A percentile compares a stretch with the other conserved stretches of the same genome.
Conservation (phyloP, 2,797 vertebrate species). For the Gorsachius magnificus region DNA sequence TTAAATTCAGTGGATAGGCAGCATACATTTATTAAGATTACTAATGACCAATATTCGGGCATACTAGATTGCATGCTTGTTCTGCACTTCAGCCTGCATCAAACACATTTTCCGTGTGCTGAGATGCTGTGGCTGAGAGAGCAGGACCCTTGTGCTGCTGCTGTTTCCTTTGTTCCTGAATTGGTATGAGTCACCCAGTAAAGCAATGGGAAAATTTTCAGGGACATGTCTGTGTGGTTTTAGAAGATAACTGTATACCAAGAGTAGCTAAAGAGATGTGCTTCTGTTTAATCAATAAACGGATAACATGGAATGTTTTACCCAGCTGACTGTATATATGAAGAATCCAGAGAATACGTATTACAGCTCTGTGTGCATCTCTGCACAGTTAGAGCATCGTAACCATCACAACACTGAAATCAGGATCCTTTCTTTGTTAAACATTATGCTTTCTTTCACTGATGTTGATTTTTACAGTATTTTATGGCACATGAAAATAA, state of each 20-base stretch:
- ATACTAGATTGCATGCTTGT: background rate
- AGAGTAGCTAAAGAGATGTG: background rate
- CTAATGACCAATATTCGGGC: background rate
- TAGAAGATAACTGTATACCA: background rate
- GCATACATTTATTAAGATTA: background rate
- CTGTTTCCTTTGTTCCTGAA: background rate
- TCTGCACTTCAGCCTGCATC: background rate
- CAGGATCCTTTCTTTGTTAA: background rate
- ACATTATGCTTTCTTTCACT: background rate
- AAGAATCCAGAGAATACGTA: background rate
- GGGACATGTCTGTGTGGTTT: background rate
- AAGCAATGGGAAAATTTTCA: background rate
- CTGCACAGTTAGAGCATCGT: background rate
- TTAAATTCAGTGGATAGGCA: background rate
- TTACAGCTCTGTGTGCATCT: background rate
- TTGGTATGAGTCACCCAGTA: background rate
- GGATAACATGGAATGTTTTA: background rate
- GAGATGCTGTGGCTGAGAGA: background rate
- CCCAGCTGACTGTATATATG: background rate
- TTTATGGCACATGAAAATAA: background rate
- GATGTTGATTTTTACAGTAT: background rate
- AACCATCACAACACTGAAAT: background rate
- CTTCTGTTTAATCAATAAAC: background rate
- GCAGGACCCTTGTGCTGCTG: background rate
- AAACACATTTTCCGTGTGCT: background rate